phyloP scores from a whole-genome alignment of 2,113 vertebrate species.

The Uria lomvia region DNA sequence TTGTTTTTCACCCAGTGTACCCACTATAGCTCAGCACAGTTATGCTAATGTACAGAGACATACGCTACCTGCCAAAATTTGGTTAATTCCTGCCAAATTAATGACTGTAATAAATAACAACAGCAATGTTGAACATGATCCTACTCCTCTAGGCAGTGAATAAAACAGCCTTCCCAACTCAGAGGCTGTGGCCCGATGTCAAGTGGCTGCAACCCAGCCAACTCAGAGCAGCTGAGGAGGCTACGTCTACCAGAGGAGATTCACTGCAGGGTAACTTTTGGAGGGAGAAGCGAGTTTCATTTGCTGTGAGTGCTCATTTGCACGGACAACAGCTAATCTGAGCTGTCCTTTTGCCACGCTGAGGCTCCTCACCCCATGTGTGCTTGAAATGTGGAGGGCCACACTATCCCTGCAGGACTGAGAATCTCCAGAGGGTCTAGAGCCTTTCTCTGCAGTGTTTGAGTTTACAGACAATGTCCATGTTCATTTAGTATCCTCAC shows the following conservation, averaged over 20 bases:
- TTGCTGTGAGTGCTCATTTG: not conserved
- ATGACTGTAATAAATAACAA: constrained; percentile 50
- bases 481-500: not conserved
- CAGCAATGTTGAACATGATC: constrained; percentile 11
- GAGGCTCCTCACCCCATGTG: not conserved
- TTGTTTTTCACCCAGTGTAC: not conserved
- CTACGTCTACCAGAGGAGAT: not conserved
- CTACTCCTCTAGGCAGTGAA: constrained; percentile 33
- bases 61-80: constrained; percentile 32
- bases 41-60: not conserved
- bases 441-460: not conserved
- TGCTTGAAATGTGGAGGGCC: not conserved
- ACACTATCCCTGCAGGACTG: not conserved
- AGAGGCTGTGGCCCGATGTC: not conserved
- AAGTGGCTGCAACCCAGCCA: constrained; percentile 14
- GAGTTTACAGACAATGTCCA: not conserved
- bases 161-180: constrained; percentile 14
- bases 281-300: not conserved
- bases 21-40: not conserved
- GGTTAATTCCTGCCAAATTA: constrained; percentile 43
- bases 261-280: not conserved
- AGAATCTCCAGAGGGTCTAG: not conserved
- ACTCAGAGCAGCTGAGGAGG: constrained; percentile 1
- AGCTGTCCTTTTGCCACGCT: not conserved
- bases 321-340: not conserved